Conservation (phyloP, 2,113 vertebrate genomes). For the Bubo bubo region DNA sequence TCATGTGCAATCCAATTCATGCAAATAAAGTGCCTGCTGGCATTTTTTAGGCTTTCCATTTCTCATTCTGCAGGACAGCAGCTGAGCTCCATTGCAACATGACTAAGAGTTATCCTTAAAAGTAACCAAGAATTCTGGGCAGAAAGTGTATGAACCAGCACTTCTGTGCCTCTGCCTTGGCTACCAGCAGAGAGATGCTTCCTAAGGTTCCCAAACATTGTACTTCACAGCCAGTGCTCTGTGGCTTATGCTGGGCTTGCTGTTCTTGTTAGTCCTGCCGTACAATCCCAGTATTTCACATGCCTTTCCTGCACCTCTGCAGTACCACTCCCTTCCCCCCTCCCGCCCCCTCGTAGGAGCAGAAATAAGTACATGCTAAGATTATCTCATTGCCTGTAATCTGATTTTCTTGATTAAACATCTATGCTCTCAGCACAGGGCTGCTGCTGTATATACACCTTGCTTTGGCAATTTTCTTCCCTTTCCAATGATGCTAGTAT, state of each 20-base stretch:
- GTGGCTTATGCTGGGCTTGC: not conserved
- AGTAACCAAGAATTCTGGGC: not conserved
- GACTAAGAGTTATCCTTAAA: not conserved
- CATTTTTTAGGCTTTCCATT: not conserved
- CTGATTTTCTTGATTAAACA: not conserved
- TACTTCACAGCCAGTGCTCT: not conserved
- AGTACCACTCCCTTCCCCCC: not conserved
- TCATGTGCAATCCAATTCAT: not conserved
- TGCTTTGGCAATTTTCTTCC: not conserved
- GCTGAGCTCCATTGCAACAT: not conserved
- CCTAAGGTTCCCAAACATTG: not conserved
- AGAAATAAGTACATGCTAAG: not conserved
- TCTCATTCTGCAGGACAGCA: not conserved
- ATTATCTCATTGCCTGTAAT: not conserved
- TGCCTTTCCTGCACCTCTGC: not conserved
- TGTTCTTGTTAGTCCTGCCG: not conserved
- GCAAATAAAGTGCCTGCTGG: not conserved
- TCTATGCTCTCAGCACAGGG: not conserved
- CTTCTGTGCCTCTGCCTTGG: not conserved
- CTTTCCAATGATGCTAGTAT: not conserved
- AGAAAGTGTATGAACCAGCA: not conserved
- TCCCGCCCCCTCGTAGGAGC: rapidly evolving
- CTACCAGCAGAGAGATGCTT: not conserved
- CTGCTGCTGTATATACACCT: not conserved
- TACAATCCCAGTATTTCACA: not conserved